Base-by-base conservation (phyloP, 2,888 invertebrate genomes). In the Drosophila borealis region DNA sequence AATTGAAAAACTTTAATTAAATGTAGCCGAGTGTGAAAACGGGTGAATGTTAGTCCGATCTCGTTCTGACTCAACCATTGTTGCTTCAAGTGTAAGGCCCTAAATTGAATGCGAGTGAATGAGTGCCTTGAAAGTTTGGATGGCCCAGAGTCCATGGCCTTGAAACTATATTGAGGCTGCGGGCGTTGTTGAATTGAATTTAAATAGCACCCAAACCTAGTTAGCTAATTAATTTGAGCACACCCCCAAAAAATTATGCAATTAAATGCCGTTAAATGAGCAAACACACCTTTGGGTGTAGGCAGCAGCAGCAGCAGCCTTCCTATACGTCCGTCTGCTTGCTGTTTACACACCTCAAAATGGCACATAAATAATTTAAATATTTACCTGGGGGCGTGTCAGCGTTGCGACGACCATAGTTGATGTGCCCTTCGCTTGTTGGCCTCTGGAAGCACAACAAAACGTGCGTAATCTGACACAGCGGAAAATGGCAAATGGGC, bases 361-460 rank as follows among this genome's bases (percentile, higher is more conserved):
- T 81, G 71, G 68, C 77, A 77, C 89, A 89, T 85, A 88, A 85
- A 85, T 84, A 88, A 85, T 88, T 81, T 57, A 81, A 74, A 81
- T 88, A 88, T 85, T 89, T 84, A 70, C 88, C 77, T 67, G 62
- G 53, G 49, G 63, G 48, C 50, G 70, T 49, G 57, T 45, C 37
- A 39, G 49, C 33, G 11, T 11, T 44, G 62, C 34, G 37, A 37
- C 19, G 11, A 41, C 56, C 9, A 17, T 63, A 41, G 74, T 57
- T 46, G 60, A 36, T 61, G 41, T 54, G 25, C 33, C 44, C 34
- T 45, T 50, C 48, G 19, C 25, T 8, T 19, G n/a, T 21, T 45
- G 49, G 10, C 49, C 33, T 41, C 34, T 25, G 50, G 57, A 67
- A 59, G 56, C 33, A 68, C 60, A 62, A 60, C 71, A 65, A 65